These are phyloP conservation scores for Micromys minutus DNA, from an alignment of 2,113 vertebrate genomes.

Conservation along the genomic window DNA sequence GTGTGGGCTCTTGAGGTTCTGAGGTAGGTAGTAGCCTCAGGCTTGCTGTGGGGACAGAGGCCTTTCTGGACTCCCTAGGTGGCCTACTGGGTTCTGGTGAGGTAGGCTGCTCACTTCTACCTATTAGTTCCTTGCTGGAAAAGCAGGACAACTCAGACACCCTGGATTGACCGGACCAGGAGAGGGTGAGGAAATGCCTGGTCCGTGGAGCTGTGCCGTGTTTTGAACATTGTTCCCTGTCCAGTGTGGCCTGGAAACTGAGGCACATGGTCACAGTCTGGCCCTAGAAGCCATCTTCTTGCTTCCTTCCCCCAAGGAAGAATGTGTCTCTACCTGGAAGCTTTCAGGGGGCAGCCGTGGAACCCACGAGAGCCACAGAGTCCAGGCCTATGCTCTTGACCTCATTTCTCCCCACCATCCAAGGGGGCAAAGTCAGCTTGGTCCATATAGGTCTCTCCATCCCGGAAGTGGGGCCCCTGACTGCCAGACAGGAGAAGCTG, in stretches of 20 bases:
- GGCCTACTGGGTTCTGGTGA: neutral
- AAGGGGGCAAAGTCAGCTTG: too few species aligned
- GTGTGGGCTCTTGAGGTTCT: neutral
- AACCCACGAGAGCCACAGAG: neutral
- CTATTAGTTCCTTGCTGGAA: neutral
- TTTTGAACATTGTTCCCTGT: too few species aligned
- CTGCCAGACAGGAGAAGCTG: neutral
- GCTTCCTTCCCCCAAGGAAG: neutral
- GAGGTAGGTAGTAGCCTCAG: neutral
- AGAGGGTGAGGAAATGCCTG: neutral
- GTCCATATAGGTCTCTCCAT: neutral
- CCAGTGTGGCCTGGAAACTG: neutral
- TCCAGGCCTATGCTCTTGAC: neutral
- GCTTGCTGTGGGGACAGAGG: neutral
- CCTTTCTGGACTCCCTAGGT: rapidly evolving
- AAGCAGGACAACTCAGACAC: neutral
- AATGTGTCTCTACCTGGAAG: neutral
- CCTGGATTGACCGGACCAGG: neutral
- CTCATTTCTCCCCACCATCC: neutral
- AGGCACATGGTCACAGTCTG: neutral
- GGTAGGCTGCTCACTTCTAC: neutral
- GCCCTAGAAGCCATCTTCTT: neutral
- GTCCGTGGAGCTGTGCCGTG: neutral
- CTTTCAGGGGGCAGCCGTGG: neutral
- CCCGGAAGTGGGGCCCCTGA: neutral